Evolutionary conservation across 2,113 vertebrate genomes (phyloP), one percentile per base, ranked within the genome.

Genomic region (Myiozetetes cayanensis): DNA sequence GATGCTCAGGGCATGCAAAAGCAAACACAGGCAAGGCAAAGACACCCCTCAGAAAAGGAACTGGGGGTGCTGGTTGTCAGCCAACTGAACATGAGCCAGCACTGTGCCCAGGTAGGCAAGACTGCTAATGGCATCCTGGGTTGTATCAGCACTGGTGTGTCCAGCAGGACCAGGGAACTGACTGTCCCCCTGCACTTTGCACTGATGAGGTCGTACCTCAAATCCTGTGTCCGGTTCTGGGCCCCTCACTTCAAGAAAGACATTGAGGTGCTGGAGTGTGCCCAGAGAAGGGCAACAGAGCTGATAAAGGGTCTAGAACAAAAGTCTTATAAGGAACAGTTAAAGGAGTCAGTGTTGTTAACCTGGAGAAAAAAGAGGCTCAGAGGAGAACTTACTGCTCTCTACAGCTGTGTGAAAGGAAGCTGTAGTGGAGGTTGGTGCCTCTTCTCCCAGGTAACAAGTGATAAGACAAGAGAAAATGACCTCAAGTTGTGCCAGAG

Each of bases 31-130:
- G 12, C 39, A 56, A 75, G 23, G 50, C 31, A 84, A 83, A 92
- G 21, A 14, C 18, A 30, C 12, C 44, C 4, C 6, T 8, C 2
- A 10, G 25, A 41, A 43, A 82, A 80, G 33, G 15, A 66, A 33
- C 25, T n/a, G 7, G 7, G 10, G 3, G 2, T 62, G 8, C 2
- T 62, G 21, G 8, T 39, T 0, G 4, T 30, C 4, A 37, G 46
- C 7, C 1, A 3, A 9, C 25, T 66, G 79, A 65, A 52, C 0
- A 41, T 4, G 2, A 77, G 35, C 35, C 33, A 30, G 6, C 2
- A 39, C 25, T 16, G 77, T 41, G 43, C 43, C 52, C 61, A 52
- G 28, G 27, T 11, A 24, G 35, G 47, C 47, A 46, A 35, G 18
- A 58, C 0, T 20, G 33, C 30, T 43, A 73, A 50, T 5, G 5